These are phyloP conservation scores for Sternarchorhynchus goeldii DNA, from an alignment of 2,797 vertebrate species.

Conservation along the genomic window DNA sequence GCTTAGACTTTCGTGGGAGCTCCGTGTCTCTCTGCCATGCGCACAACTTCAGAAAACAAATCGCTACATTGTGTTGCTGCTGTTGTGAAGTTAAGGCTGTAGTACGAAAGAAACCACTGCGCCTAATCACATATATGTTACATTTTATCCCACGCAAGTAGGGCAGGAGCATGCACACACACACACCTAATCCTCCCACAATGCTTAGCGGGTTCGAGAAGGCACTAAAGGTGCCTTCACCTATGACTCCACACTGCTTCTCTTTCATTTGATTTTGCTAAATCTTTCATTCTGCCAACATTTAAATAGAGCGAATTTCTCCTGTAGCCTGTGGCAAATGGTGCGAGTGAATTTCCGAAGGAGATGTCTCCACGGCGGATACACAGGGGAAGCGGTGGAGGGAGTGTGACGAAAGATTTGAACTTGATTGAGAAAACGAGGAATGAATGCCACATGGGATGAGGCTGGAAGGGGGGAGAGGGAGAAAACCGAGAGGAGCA, in stretches of 20 bases:
- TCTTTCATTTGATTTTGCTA: constrained; percentile 63
- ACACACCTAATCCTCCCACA: constrained; percentile 32
- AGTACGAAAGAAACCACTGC: constrained; percentile 21
- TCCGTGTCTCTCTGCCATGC: not conserved
- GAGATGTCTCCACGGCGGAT: constrained; percentile 34
- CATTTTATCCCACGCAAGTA: constrained; percentile 18
- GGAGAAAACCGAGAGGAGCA: not conserved
- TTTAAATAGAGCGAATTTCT: constrained; percentile 64
- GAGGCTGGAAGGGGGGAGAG: constrained; percentile 25
- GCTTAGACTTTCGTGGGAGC: not conserved
- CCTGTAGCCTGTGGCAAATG: constrained; percentile 58
- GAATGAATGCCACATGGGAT: constrained; percentile 45
- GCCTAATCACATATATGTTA: constrained; percentile 14
- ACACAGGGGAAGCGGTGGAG: not conserved
- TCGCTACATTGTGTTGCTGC: not conserved
- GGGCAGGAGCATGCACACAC: constrained; percentile 26
- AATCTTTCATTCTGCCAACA: constrained; percentile 64
- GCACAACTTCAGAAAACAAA: not conserved
- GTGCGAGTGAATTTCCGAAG: constrained; percentile 43
- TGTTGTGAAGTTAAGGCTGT: constrained; percentile 16
- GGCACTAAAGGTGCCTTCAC: constrained; percentile 45
- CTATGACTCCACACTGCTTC: constrained; percentile 51
- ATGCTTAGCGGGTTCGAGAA: constrained; percentile 38
- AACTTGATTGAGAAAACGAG: constrained; percentile 56
- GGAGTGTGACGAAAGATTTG: constrained; percentile 51